phyloP scores from a whole-genome alignment of 2,797 vertebrate species.

The Oreochromis mossambicus region DNA sequence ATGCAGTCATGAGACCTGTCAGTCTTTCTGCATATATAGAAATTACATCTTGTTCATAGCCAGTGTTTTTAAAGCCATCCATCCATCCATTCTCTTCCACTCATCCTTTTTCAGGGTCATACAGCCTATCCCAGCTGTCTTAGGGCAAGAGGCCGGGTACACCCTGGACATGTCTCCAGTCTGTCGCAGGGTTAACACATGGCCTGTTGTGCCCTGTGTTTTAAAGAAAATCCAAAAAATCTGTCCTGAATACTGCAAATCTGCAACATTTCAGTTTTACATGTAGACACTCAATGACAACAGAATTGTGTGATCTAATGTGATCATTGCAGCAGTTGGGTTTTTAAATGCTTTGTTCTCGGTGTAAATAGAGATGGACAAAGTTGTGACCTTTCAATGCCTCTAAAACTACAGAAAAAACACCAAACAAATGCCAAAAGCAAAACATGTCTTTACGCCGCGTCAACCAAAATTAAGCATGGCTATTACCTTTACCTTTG shows the following conservation, averaged over 20 bases:
- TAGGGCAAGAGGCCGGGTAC: not conserved
- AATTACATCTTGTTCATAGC: not conserved
- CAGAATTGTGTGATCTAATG: not conserved
- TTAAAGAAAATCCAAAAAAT: not conserved
- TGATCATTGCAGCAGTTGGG: not conserved
- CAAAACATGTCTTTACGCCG: not conserved
- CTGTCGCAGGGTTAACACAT: not conserved
- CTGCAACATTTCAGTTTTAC: not conserved
- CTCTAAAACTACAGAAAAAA: not conserved
- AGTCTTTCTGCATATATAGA: not conserved
- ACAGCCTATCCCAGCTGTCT: not conserved
- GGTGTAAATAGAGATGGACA: not conserved
- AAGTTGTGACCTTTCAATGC: not conserved
- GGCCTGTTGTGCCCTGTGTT: not conserved
- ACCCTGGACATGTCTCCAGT: not conserved
- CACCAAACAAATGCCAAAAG: not conserved
- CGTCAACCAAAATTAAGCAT: not conserved
- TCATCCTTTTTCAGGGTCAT: not conserved
- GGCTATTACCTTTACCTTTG: not conserved
- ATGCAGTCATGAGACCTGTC: not conserved
- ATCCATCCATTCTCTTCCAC: not conserved
- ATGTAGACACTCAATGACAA: not conserved
- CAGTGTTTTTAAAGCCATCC: not conserved
- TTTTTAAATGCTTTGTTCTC: not conserved
- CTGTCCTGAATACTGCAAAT: not conserved